Base-by-base conservation (phyloP, 2,113 vertebrate genomes). In the Petrocephalus microphthalmus region DNA sequence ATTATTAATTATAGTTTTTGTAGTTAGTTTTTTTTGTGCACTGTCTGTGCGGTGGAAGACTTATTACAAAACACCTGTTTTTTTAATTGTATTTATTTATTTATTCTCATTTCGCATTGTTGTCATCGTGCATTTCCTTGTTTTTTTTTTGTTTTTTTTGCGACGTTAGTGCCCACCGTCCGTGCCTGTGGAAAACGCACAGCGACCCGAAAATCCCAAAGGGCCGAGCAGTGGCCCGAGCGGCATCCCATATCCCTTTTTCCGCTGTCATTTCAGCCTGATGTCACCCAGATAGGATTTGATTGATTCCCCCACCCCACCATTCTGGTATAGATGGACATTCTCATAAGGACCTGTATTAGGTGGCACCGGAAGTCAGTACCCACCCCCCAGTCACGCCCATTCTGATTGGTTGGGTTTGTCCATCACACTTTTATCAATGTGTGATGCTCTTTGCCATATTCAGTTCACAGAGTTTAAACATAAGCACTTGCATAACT, bases 71-170 rank as follows among this genome's bases (percentile, higher is more conserved):
- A 25, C 64, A 42, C 52, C 71, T 45, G 71, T 22, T 15, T 25
- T 78, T 87, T 45, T 53, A 25, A 81, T 88, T 78, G 42, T 45
- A 88, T 88, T 54, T 81, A 88, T 81, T 88, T 88, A 86, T 88
- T 88, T 74, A 82, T 82, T 81, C 52, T 78, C 19, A 51, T 29
- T 52, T 49, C 25, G 54, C 17, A 19, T 87, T 64, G 53, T 85
- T 51, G 29, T 33, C 33, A 42, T 78, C 2, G 6, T 7, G 33
- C 71, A 42, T 78, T 78, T 19, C 3, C 42, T 42, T 42, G 1
- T 78, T 19, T 54, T 2, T 64, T 78, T 78, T 42, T 42, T 42
- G 1, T 78, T 19, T 54, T 2, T 64, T 78, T 78, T 42, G 33
- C 5, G 42, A 78, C 42, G 67, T 17, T 33, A 15, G 29, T 3